A percentile compares a stretch with the other conserved stretches of the same genome.
phyloP scores from a whole-genome alignment of 2,888 invertebrate species.

The Archaeoteleia sp. region DNA sequence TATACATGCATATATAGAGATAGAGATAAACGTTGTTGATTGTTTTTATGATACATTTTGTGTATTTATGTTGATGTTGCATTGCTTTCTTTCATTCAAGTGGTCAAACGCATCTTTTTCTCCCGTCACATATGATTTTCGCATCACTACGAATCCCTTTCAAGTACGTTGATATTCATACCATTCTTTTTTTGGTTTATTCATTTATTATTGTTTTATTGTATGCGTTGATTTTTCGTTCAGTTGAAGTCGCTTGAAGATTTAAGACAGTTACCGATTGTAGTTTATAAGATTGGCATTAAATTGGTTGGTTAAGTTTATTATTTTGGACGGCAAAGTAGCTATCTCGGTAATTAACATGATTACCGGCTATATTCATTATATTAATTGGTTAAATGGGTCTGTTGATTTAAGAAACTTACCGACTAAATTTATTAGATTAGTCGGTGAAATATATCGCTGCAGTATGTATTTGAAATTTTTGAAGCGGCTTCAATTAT shows the following conservation, averaged over 20 bases:
- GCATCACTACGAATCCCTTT: slow-evolving; percentile 10
- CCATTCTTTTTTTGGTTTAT: slow-evolving; percentile 3
- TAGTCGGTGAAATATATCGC: too few species aligned
- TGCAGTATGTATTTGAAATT: not conserved
- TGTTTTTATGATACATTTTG: slow-evolving; percentile 33
- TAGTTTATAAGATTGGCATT: too few species aligned
- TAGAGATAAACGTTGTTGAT: not conserved
- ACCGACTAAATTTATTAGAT: too few species aligned
- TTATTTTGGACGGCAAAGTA: too few species aligned
- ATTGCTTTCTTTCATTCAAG: slow-evolving; percentile 15
- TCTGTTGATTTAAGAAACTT: too few species aligned
- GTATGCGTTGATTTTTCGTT: slow-evolving; percentile 22
- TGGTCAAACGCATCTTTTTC: slow-evolving; percentile 7
- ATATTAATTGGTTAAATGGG: too few species aligned
- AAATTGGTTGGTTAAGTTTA: too few species aligned
- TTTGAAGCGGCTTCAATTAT: slow-evolving; percentile 41
- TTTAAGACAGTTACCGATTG: too few species aligned
- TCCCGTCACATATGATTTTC: slow-evolving; percentile 36
- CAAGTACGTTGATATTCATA: too few species aligned
- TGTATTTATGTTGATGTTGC: slow-evolving; percentile 49
- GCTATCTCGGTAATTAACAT: too few species aligned
- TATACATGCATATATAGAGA: not conserved
- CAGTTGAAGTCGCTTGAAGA: slow-evolving; percentile 16
- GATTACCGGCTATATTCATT: too few species aligned
- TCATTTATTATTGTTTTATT: slow-evolving; percentile 18